Evolutionary conservation across 2,797 vertebrate genomes (phyloP).

Genomic region (Esox lucius): DNA sequence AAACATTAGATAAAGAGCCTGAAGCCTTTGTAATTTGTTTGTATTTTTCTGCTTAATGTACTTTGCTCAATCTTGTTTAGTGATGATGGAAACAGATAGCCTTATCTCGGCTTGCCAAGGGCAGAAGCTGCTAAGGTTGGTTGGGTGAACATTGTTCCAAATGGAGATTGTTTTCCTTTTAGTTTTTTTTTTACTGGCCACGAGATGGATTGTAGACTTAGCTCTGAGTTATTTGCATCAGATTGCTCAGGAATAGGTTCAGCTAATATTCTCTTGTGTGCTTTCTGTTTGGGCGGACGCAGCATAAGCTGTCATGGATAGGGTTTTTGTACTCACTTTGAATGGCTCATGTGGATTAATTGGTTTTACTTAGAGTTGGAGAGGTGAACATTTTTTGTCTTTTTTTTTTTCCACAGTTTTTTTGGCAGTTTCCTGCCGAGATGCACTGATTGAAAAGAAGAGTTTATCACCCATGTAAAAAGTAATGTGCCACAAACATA

Average conservation of each 20-base stretch:
- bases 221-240: constrained; percentile 53
- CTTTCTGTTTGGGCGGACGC: constrained; percentile 55
- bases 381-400: not conserved
- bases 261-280: constrained; percentile 35
- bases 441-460: not conserved
- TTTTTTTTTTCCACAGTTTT: not conserved
- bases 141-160: constrained; percentile 69
- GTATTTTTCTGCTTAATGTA: constrained; percentile 84
- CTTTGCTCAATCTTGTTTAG: constrained; percentile 84
- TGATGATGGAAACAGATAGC: constrained; percentile 81
- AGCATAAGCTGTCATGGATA: constrained; percentile 24
- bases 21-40: constrained; percentile 83
- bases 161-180: constrained; percentile 31
- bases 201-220: constrained; percentile 43
- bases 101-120: constrained; percentile 80
- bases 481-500: not conserved
- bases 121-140: constrained; percentile 70
- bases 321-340: not conserved
- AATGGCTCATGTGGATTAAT: not conserved
- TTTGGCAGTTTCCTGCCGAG: not conserved
- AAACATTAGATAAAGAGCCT: constrained; percentile 81
- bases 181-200: constrained; percentile 39
- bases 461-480: not conserved
- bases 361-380: not conserved
- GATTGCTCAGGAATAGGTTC: constrained; percentile 39